Evolutionary conservation across 2,797 vertebrate species (phyloP).

Genomic region (Strix occidentalis): DNA sequence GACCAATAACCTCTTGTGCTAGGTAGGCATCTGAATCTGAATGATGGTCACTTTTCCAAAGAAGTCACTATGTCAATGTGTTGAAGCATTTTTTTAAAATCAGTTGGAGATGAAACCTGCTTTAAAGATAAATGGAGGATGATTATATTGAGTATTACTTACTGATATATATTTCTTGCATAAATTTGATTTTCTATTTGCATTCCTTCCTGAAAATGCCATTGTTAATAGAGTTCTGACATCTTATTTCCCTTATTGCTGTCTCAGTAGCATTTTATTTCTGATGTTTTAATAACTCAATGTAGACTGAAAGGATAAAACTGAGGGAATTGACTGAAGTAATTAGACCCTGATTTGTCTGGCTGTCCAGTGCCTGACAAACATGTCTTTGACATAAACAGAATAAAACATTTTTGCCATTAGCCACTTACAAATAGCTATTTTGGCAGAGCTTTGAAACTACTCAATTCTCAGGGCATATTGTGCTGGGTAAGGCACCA

Average conservation of each 20-base stretch:
- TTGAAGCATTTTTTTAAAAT: not conserved
- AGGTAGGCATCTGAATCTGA: slow-evolving; percentile 27
- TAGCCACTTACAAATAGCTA: slow-evolving; percentile 57
- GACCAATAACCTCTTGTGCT: not conserved
- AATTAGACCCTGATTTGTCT: slow-evolving; percentile 72
- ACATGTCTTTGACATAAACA: slow-evolving; percentile 67
- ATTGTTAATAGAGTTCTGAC: slow-evolving; percentile 67
- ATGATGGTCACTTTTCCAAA: slow-evolving; percentile 2
- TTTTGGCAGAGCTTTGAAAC: slow-evolving; percentile 43
- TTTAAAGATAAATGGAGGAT: slow-evolving; percentile 48
- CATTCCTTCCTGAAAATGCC: slow-evolving; percentile 52
- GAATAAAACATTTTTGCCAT: slow-evolving; percentile 64
- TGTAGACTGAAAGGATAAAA: slow-evolving; percentile 69
- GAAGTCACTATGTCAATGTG: not conserved
- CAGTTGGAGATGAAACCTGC: slow-evolving; percentile 6
- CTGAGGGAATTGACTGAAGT: slow-evolving; percentile 64
- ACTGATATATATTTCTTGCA: slow-evolving; percentile 62
- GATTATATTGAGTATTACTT: slow-evolving; percentile 49
- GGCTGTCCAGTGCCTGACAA: slow-evolving; percentile 59
- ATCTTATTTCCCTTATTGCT: slow-evolving; percentile 67
- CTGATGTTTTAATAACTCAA: slow-evolving; percentile 64
- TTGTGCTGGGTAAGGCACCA: slow-evolving; percentile 11
- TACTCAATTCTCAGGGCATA: slow-evolving; percentile 10
- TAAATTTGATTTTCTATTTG: slow-evolving; percentile 65
- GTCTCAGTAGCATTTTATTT: slow-evolving; percentile 64